These are phyloP conservation scores for Pontoporia blainvillei DNA, from an alignment of 2,113 vertebrate species.

Conservation along the genomic window DNA sequence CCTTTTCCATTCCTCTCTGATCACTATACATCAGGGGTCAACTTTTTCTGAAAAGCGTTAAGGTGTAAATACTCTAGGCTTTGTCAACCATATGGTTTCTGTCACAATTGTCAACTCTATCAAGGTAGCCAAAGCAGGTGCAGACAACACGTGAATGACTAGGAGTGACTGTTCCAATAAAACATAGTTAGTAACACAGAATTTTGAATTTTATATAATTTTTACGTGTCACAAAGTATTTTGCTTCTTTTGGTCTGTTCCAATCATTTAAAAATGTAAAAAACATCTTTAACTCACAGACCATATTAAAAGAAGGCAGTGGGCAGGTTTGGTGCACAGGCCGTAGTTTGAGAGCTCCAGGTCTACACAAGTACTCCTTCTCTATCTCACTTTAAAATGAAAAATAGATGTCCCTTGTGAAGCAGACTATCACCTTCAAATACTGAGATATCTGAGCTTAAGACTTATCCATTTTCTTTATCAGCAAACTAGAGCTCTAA, in stretches of 20 bases:
- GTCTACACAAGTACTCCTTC: background rate
- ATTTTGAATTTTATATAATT: background rate
- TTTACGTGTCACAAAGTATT: background rate
- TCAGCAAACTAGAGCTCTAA: background rate
- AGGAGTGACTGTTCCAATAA: background rate
- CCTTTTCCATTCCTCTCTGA: background rate
- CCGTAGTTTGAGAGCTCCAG: background rate
- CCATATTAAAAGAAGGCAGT: background rate
- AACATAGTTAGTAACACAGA: background rate
- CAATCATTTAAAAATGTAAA: background rate
- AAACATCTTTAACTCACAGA: background rate
- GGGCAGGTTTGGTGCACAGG: accelerated
- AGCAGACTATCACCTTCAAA: background rate
- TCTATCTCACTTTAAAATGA: background rate
- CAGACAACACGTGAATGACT: background rate
- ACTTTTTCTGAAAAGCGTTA: background rate
- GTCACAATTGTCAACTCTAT: background rate
- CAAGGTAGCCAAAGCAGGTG: background rate
- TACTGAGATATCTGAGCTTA: background rate
- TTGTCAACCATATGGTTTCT: background rate
- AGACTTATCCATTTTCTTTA: background rate
- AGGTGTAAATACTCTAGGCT: background rate
- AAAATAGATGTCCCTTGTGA: background rate
- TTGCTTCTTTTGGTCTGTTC: background rate
- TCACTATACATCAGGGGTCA: background rate